Conservation (phyloP, 2,797 vertebrate species). For the Craterocephalus amniculus region DNA sequence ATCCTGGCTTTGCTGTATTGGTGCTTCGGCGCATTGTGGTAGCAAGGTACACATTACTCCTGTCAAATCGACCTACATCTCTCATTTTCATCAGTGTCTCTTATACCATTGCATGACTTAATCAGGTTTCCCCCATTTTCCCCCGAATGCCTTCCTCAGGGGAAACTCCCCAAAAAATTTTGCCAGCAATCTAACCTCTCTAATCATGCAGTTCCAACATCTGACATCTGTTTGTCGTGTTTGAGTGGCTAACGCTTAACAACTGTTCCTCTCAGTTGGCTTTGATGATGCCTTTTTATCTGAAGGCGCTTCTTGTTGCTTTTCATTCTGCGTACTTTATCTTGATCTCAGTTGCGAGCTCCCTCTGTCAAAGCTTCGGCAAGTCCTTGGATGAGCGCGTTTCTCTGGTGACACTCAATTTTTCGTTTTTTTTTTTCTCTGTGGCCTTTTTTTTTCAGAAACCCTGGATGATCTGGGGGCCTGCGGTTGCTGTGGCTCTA, state of each 20-base stretch:
- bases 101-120: constrained; percentile 72
- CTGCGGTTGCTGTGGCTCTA: constrained; percentile 90
- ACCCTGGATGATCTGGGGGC: constrained; percentile 94
- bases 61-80: constrained; percentile 76
- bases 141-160: constrained; percentile 52
- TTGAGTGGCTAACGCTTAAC: constrained; percentile 74
- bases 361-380: constrained; percentile 52
- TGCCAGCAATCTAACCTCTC: constrained; percentile 61
- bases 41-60: constrained; percentile 98
- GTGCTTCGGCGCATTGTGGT: constrained; percentile 99
- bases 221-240: constrained; percentile 86
- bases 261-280: constrained; percentile 63
- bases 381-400: constrained; percentile 30
- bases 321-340: constrained; percentile 43
- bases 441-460: constrained; percentile 89
- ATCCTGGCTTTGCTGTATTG: constrained; percentile 99
- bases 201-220: constrained; percentile 71
- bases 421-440: constrained; percentile 77
- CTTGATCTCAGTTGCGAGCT: constrained; percentile 51
- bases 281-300: constrained; percentile 59
- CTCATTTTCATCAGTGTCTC: constrained; percentile 69
- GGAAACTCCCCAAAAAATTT: constrained; percentile 17
- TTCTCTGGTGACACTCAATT: constrained; percentile 37
- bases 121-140: constrained; percentile 54
- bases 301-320: constrained; percentile 50